Base-by-base conservation (phyloP, 1,140 invertebrate genomes). In the Colletes latitarsis region DNA sequence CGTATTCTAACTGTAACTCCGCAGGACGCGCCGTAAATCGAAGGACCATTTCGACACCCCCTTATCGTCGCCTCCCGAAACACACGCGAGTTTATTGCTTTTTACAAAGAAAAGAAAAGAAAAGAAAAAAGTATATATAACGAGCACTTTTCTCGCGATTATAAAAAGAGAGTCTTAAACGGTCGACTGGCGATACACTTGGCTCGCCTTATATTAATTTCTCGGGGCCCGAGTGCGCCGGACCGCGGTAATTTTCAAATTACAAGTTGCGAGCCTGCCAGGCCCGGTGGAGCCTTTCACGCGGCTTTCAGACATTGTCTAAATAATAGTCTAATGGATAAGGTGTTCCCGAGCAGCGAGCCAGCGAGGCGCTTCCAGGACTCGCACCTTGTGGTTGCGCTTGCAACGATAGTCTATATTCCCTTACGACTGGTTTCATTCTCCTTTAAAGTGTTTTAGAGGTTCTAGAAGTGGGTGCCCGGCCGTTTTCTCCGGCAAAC, bases 241-340 rank as follows among this genome's bases (percentile, higher is more conserved):
- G n/a, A 14, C 17, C 43, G 49, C 73, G 77, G 69, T 84, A 85
- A 85, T 81, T 84, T 82, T 49, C 62, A 73, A 84, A 84, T 84
- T 81, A 71, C 68, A 73, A 73, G 79, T 76, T 81, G 49, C 52
- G 6, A 49, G 55, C 49, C 64, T 77, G 52, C 30, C 77, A 19
- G 68, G 69, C 77, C 19, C 15, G 21, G 41, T 15, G 63, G 76
- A 30, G 14, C 62, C 19, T 17, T 21, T n/a, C 19, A 12, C n/a
- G 14, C 69, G 15, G 10, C 49, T 5, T 39, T n/a, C 66, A 52
- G 64, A 82, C 68, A 82, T 85, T 82, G 83, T 85, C 83, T 82
- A 85, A 85, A 85, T 85, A 85, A 85, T 68, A 76, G 83, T 68
- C 78, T 85, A 85, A 85, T 85, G 79, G 83, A 85, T 60, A 82